Conservation (phyloP, 2,888 invertebrate species). For the Monoplex corrugatus region DNA sequence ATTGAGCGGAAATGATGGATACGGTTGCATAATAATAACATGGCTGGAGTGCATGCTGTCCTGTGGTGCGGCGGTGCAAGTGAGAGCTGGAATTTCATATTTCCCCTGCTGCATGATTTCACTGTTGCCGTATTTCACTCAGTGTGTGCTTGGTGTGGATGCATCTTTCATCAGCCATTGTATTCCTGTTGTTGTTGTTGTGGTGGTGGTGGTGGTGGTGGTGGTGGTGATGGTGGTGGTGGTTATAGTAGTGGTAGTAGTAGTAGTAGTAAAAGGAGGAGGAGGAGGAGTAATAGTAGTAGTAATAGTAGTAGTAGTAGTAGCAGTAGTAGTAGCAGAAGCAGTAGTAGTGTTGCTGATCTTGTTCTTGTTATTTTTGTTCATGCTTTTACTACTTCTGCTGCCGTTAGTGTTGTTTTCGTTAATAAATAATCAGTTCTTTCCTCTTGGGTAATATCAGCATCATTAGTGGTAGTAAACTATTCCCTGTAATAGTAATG, state of each 20-base stretch:
- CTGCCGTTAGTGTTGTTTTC: no score
- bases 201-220: neutral
- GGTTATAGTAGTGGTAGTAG: neutral
- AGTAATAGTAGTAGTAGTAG: neutral
- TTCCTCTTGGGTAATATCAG: no score
- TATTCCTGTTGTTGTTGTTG: neutral
- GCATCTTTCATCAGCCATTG: neutral
- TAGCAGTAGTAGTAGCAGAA: neutral
- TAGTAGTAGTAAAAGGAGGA: neutral
- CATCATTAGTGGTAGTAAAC: neutral
- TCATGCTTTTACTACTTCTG: no score
- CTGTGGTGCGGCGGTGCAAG: no score
- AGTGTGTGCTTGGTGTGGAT: neutral
- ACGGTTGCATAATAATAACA: neutral
- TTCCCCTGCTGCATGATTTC: neutral
- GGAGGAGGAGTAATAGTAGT: neutral
- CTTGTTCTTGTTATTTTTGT: no score
- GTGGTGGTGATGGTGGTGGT: neutral
- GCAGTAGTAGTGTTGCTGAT: neutral
- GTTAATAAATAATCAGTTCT: no score
- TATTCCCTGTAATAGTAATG: neutral
- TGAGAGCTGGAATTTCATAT: no score
- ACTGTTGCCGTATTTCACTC: neutral
- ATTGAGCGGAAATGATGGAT: constrained; percentile 27
- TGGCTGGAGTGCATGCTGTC: neutral